Percentiles rank a stretch among this genome's conserved stretches.
These are phyloP conservation scores for Morinoia aosen DNA, from an alignment of 2,888 invertebrate genomes.

Conservation along the genomic window DNA sequence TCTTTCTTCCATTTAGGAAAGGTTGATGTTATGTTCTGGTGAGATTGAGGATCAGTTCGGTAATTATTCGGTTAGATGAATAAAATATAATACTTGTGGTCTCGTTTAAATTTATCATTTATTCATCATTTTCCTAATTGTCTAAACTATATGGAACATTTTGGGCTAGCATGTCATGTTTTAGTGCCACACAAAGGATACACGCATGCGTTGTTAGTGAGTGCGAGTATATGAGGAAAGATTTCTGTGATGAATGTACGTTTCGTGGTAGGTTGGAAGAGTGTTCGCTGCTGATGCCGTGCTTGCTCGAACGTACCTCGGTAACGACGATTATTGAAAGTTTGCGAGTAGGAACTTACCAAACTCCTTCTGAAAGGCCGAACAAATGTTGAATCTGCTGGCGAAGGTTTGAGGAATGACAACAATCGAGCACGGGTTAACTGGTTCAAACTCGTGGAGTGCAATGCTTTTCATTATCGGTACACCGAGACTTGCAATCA, in stretches of 20 bases:
- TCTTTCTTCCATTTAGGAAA: background rate
- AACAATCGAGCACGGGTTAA: no score
- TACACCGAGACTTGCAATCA: background rate
- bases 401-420: background rate
- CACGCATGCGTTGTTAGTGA: no score
- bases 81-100: background rate
- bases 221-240: no score
- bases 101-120: background rate
- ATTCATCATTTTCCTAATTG: background rate
- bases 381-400: background rate
- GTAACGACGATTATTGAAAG: background rate
- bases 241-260: no score
- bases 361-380: background rate
- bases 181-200: background rate
- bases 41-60: background rate
- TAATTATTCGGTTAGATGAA: background rate
- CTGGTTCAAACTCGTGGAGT: background rate
- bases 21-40: background rate
- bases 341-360: no score
- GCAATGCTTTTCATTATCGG: background rate
- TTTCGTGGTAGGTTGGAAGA: no score
- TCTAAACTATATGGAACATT: background rate
- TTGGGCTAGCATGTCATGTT: background rate
- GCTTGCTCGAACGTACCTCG: background rate
- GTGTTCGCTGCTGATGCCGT: no score